phyloP scores from a whole-genome alignment of 2,888 invertebrate species.

The Coecobrya sp. region DNA sequence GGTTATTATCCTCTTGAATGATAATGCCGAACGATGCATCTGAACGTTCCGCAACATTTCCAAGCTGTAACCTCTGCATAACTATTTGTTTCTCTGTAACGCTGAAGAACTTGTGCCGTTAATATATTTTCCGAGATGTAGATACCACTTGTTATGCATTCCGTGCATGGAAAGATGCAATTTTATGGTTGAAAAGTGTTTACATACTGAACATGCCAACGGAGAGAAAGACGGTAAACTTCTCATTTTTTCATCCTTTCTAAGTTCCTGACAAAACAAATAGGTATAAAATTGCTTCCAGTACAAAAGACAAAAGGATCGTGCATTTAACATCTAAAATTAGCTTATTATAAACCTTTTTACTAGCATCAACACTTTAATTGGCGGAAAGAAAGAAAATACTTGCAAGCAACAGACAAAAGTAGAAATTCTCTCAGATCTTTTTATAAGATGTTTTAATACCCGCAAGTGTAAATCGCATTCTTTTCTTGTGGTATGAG shows the following conservation, averaged over 20 bases:
- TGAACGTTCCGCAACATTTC: slow-evolving; percentile 41
- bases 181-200: slow-evolving; percentile 30
- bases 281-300: not conserved
- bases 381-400: slow-evolving; percentile 3
- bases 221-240: not conserved
- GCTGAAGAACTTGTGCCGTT: not conserved
- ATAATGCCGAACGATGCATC: slow-evolving; percentile 53
- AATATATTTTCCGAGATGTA: not conserved
- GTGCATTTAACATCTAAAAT: slow-evolving; percentile 22
- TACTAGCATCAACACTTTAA: not conserved
- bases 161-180: slow-evolving; percentile 4
- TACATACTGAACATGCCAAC: slow-evolving; percentile 10
- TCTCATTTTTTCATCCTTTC: not conserved
- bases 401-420: not conserved
- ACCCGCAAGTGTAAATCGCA: not conserved
- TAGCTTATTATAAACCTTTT: not conserved
- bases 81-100: slow-evolving; percentile 32
- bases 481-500: not conserved
- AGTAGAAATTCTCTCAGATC: not conserved
- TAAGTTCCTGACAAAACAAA: not conserved
- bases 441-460: not conserved
- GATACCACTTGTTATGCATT: not conserved
- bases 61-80: slow-evolving; percentile 34
- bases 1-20: slow-evolving; percentile 64
- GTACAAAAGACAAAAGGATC: not conserved